Conservation (phyloP, 92 coral and sea anemone species). For the Palythoa grandiflora region DNA sequence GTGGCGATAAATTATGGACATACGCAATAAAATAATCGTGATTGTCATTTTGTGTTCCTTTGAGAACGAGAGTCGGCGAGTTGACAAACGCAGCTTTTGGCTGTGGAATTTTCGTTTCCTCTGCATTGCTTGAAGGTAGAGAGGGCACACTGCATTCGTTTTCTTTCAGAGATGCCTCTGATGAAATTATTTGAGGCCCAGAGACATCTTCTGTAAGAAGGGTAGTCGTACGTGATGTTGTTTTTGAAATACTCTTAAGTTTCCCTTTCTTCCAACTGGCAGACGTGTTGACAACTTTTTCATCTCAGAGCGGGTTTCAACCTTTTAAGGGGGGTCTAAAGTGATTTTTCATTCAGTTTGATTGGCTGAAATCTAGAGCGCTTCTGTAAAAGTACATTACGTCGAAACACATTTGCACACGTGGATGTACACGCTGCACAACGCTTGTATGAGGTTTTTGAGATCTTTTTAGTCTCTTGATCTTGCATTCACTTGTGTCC, state of each 20-base stretch:
- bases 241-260: slow-evolving; percentile 7
- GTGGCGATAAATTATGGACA: neutral
- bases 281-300: slow-evolving; percentile 2
- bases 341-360: neutral
- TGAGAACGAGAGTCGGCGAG: neutral
- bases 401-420: neutral
- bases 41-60: neutral
- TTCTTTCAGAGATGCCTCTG: slow-evolving; percentile 10
- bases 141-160: slow-evolving; percentile 33
- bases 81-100: neutral
- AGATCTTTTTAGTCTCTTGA: neutral
- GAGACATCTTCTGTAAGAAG: slow-evolving; percentile 19
- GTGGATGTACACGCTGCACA: neutral
- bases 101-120: slow-evolving; percentile 21
- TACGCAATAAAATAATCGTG: neutral
- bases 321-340: slow-evolving; percentile 12
- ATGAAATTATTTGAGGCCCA: slow-evolving; percentile 6
- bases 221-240: slow-evolving; percentile 21
- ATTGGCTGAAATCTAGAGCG: slow-evolving; percentile 25
- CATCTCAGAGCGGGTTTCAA: neutral
- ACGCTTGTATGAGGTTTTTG: neutral
- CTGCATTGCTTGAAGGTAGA: slow-evolving; percentile 28
- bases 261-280: slow-evolving; percentile 15
- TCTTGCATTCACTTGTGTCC: neutral
- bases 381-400: neutral